Evolutionary conservation across 2,797 vertebrate genomes (phyloP).

Genomic region (Nothura maculosa): DNA sequence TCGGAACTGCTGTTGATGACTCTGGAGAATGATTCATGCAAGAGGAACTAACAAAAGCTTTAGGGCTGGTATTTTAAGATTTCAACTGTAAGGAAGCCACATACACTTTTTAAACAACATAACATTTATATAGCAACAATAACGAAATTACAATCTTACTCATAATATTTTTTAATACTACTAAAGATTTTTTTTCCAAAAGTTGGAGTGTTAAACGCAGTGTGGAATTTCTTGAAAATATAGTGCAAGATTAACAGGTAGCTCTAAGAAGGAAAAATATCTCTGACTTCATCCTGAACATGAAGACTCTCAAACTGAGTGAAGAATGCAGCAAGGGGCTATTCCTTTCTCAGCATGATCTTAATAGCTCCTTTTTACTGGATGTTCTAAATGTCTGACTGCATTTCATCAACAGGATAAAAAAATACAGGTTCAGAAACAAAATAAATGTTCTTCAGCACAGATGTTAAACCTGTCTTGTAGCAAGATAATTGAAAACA

Average conservation of each 20-base stretch:
- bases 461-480: neutral
- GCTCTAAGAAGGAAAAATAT: neutral
- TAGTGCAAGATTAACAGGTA: neutral
- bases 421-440: neutral
- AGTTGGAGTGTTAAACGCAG: neutral
- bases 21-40: neutral
- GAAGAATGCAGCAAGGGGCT: neutral
- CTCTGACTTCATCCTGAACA: neutral
- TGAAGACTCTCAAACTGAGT: neutral
- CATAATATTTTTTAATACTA: neutral
- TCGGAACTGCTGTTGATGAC: neutral
- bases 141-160: neutral
- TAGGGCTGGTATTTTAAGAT: neutral
- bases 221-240: neutral
- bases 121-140: neutral
- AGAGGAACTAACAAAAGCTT: neutral
- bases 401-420: neutral
- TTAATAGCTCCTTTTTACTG: neutral
- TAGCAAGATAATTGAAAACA: neutral
- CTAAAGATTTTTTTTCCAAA: neutral
- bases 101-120: neutral
- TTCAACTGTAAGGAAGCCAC: neutral
- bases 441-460: neutral
- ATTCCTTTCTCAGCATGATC: neutral
- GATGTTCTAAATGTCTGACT: neutral